These are phyloP conservation scores for Hirundichthys speculiger DNA, from an alignment of 2,113 vertebrate species.

Conservation along the genomic window DNA sequence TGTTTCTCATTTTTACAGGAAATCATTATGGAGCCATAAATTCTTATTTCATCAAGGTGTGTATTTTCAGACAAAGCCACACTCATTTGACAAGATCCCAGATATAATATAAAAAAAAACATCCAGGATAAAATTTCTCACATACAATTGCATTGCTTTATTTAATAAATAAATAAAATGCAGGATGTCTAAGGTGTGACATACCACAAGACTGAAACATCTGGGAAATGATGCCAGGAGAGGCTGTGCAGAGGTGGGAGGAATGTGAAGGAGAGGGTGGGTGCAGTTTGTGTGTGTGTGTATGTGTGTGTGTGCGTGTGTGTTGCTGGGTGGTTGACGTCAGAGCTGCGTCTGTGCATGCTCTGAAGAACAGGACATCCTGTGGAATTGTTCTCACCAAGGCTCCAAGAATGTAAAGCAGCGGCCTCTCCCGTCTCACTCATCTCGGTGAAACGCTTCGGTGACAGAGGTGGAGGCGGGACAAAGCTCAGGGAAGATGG, in stretches of 20 bases:
- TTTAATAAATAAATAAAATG: no score
- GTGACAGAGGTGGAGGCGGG: neutral
- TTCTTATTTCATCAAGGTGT: neutral
- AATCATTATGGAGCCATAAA: neutral
- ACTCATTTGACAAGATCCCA: neutral
- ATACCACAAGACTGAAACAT: constrained; percentile 45
- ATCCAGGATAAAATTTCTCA: no score
- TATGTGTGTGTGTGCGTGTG: constrained; percentile 24
- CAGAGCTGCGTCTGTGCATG: constrained; percentile 68
- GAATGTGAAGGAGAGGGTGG: constrained; percentile 45
- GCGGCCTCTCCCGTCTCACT: constrained; percentile 35
- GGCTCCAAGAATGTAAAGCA: constrained; percentile 57
- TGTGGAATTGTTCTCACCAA: constrained; percentile 64
- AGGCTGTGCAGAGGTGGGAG: constrained; percentile 30
- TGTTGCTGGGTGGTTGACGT: constrained; percentile 64
- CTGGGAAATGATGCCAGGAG: constrained; percentile 54
- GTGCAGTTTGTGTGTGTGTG: constrained; percentile 15
- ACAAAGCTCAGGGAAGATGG: neutral
- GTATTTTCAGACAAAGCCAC: neutral
- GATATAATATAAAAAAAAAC: no score
- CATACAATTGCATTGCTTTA: neutral
- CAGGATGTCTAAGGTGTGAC: constrained; percentile 39
- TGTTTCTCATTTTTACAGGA: neutral
- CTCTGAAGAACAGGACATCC: constrained; percentile 74
- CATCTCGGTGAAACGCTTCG: neutral